phyloP scores from a whole-genome alignment of 2,888 invertebrate species.

The Sarcophaga subvicina region DNA sequence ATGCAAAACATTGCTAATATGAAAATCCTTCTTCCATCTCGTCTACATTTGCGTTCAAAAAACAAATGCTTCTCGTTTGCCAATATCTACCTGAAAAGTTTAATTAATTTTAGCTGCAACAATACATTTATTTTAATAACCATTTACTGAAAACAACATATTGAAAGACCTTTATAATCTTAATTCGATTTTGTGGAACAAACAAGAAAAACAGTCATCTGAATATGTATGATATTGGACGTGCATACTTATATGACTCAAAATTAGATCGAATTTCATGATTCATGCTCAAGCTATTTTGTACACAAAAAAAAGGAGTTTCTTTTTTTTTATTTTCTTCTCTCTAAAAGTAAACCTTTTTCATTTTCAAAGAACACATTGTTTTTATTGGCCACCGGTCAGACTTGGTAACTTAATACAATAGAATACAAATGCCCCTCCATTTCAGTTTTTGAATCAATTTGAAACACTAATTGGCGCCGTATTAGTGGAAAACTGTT shows the following conservation, averaged over 20 bases:
- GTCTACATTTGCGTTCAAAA: neutral
- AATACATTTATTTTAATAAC: too few relatives aligned
- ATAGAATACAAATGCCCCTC: neutral
- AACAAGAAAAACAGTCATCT: neutral
- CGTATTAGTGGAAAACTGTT: constrained; percentile 17
- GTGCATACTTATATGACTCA: constrained; percentile 21
- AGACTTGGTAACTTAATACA: constrained; percentile 8
- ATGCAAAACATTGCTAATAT: too few relatives aligned
- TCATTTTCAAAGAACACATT: neutral
- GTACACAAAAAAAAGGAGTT: constrained; percentile 7
- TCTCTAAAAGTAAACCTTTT: neutral
- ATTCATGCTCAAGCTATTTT: constrained; percentile 26
- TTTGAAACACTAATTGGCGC: constrained; percentile 2
- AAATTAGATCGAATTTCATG: constrained; percentile 54
- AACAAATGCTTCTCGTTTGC: neutral
- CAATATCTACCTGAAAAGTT: constrained; percentile 20
- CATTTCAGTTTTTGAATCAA: neutral
- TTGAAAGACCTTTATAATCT: neutral
- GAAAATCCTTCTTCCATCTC: neutral
- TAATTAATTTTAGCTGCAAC: constrained; percentile 1
- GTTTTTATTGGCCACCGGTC: neutral
- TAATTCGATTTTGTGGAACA: neutral
- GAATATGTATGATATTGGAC: neutral
- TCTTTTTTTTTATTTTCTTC: neutral
- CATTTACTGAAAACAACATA: neutral